Evolutionary conservation across 2,113 vertebrate genomes (phyloP).

Genomic region (Pipra filicauda): DNA sequence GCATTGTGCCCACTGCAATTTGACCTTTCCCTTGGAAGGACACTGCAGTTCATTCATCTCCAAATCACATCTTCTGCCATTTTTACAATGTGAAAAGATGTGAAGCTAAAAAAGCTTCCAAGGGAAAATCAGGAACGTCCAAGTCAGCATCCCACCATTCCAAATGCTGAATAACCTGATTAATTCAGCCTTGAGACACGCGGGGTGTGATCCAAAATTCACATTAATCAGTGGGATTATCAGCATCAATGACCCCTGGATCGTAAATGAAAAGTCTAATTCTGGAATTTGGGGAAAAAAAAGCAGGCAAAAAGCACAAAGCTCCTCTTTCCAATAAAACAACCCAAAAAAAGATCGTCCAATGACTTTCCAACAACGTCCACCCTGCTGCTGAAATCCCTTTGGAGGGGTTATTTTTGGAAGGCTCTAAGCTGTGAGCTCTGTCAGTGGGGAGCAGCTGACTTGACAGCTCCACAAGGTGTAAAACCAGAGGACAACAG

Average conservation of each 20-base stretch:
- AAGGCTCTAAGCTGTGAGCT: conserved; percentile 4
- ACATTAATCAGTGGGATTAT: not conserved
- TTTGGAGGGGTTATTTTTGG: conserved; percentile 13
- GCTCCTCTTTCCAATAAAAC: not conserved
- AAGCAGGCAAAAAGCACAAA: not conserved
- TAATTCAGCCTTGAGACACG: not conserved
- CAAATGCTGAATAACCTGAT: not conserved
- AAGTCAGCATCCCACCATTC: not conserved
- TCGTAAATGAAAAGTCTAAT: not conserved
- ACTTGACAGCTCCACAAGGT: conserved; percentile 45
- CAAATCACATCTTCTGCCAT: not conserved
- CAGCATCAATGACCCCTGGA: not conserved
- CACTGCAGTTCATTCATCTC: not conserved
- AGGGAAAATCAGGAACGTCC: not conserved
- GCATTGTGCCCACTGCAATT: not conserved
- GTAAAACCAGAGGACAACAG: not conserved
- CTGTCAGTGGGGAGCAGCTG: not conserved
- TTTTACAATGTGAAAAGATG: not conserved
- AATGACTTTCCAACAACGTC: not conserved
- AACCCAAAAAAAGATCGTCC: not conserved
- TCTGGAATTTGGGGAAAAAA: not conserved
- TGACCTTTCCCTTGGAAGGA: not conserved
- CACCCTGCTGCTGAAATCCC: not conserved
- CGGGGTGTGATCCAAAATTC: not conserved
- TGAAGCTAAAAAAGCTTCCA: not conserved